These are phyloP conservation scores for Eupeodes latifasciatus DNA, from an alignment of 2,888 invertebrate genomes.

Conservation along the genomic window DNA sequence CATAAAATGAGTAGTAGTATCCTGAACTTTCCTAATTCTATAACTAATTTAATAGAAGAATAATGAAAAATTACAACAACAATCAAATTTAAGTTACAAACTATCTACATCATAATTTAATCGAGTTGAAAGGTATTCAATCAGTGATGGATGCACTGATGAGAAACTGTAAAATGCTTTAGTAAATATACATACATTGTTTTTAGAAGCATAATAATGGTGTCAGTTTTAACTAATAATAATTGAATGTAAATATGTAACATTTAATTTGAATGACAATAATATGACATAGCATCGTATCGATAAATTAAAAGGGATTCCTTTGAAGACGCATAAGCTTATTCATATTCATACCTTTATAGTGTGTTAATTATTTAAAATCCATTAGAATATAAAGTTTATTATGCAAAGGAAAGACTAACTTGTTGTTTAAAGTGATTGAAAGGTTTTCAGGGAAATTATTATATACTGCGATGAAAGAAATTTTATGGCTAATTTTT, in stretches of 20 bases:
- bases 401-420: neutral
- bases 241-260: neutral
- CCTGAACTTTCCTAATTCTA: conserved; percentile 37
- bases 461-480: no score
- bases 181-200: conserved; percentile 27
- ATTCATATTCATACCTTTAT: neutral
- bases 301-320: neutral
- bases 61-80: neutral
- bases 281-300: neutral
- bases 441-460: neutral
- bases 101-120: conserved; percentile 21
- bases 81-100: neutral
- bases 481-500: no score
- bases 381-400: neutral
- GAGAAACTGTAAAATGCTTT: conserved; percentile 52
- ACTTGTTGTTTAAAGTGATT: neutral
- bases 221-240: neutral
- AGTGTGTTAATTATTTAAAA: neutral
- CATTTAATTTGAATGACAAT: neutral
- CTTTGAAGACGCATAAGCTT: neutral
- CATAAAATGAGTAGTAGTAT: no score
- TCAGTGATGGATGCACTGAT: neutral
- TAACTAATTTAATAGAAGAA: neutral
- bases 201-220: neutral
- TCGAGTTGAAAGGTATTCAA: conserved; percentile 49